Percentiles rank a stretch among this genome's conserved stretches.
Evolutionary conservation across 1,140 invertebrate species (phyloP).

Genomic region (Sipha flava): DNA sequence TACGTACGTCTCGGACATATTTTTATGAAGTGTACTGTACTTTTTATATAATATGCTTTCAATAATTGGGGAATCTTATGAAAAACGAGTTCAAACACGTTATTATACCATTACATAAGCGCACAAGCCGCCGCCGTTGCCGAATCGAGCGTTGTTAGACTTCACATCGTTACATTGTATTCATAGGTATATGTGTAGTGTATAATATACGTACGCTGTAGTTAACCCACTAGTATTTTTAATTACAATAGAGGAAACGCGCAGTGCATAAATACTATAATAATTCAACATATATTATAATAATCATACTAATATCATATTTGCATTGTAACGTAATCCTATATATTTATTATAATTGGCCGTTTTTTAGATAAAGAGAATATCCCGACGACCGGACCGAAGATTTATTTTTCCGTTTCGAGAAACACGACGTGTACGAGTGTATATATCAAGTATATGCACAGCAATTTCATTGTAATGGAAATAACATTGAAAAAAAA

Average conservation of each 20-base stretch:
- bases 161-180: not conserved
- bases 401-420: not conserved
- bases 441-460: not conserved
- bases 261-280: not conserved
- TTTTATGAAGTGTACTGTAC: too few relatives aligned
- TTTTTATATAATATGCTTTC: too few relatives aligned
- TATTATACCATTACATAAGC: not conserved
- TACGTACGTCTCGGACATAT: too few relatives aligned
- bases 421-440: not conserved
- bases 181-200: too few relatives aligned
- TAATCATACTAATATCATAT: not conserved
- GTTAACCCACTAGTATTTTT: not conserved
- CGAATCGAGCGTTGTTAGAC: too few relatives aligned
- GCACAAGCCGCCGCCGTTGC: not conserved
- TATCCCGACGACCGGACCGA: not conserved
- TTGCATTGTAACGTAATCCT: not conserved
- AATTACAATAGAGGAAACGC: not conserved
- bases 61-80: too few relatives aligned
- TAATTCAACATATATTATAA: not conserved
- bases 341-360: conserved; percentile 2
- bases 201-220: not conserved
- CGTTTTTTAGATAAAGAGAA: not conserved
- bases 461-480: not conserved
- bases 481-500: not conserved
- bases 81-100: too few relatives aligned